phyloP scores from a whole-genome alignment of 2,113 vertebrate genomes.

The Oncorhynchus masou region DNA sequence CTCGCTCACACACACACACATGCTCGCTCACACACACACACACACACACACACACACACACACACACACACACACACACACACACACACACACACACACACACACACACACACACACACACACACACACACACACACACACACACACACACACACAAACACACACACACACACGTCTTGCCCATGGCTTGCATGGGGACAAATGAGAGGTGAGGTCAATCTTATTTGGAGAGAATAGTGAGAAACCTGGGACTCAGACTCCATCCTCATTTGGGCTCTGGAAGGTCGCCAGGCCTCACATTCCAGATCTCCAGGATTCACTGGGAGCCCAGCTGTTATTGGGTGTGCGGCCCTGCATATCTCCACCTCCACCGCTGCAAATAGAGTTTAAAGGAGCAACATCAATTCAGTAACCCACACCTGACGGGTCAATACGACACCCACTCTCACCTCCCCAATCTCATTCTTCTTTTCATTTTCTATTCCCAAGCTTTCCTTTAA shows the following conservation, averaged over 20 bases:
- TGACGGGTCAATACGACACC: conserved; percentile 59
- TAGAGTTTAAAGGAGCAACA: conserved; percentile 58
- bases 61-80: conserved; percentile 13
- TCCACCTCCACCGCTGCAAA: conserved; percentile 12
- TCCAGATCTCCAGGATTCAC: neutral
- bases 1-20: neutral
- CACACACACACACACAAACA: no score
- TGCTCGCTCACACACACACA: conserved; percentile 24
- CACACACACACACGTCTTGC: no score
- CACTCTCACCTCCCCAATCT: conserved; percentile 45
- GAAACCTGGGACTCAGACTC: conserved; percentile 36
- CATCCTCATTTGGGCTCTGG: conserved; percentile 45
- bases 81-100: conserved; percentile 15
- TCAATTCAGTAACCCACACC: conserved; percentile 57
- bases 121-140: no score
- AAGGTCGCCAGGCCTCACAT: conserved; percentile 40
- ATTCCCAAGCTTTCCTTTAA: conserved; percentile 52
- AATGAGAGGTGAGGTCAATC: conserved; percentile 26
- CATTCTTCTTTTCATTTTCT: conserved; percentile 47
- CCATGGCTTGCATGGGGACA: neutral
- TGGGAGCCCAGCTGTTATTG: neutral
- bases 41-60: conserved; percentile 11
- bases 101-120: no score
- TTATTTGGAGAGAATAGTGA: conserved; percentile 37
- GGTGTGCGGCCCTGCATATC: conserved; percentile 1